Percentiles rank a stretch among this genome's conserved stretches.
Conservation (phyloP, 2,113 vertebrate genomes). For the Chloropsis hardwickii region DNA sequence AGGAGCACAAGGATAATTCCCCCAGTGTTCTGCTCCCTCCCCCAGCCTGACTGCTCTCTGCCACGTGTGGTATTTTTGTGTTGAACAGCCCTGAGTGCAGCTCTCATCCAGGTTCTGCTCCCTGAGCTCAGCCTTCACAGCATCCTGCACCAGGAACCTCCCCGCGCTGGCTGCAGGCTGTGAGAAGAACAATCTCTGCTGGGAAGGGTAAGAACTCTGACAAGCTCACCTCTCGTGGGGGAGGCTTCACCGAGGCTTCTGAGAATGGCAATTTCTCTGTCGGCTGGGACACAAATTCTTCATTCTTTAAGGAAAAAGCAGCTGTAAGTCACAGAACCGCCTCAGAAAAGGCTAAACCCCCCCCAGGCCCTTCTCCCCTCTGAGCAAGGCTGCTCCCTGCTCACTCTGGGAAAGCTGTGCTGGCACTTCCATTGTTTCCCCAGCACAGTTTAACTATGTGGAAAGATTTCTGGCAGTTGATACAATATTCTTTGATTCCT, state of each 20-base stretch:
- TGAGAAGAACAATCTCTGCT: background rate
- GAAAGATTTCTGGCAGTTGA: background rate
- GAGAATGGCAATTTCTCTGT: background rate
- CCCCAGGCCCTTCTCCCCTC: background rate
- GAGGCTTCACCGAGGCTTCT: background rate
- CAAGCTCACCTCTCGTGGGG: conserved; percentile 31
- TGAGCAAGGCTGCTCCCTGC: background rate
- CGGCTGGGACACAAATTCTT: conserved; percentile 43
- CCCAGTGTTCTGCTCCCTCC: too few relatives aligned
- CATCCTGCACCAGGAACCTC: background rate
- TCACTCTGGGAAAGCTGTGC: background rate
- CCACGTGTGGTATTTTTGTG: background rate
- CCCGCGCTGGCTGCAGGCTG: fast-evolving
- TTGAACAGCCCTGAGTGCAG: background rate
- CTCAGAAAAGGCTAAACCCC: background rate
- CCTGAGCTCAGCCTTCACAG: background rate
- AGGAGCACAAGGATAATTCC: background rate
- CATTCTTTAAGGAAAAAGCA: conserved; percentile 26
- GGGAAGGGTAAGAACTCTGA: background rate
- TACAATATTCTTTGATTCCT: background rate
- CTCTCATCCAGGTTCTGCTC: background rate
- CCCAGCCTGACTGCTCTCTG: background rate
- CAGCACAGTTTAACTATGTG: background rate
- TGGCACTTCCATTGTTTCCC: background rate
- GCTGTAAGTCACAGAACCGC: background rate